phyloP scores from a whole-genome alignment of 2,113 vertebrate genomes.

The Sinocyclocheilus maitianheensis region DNA sequence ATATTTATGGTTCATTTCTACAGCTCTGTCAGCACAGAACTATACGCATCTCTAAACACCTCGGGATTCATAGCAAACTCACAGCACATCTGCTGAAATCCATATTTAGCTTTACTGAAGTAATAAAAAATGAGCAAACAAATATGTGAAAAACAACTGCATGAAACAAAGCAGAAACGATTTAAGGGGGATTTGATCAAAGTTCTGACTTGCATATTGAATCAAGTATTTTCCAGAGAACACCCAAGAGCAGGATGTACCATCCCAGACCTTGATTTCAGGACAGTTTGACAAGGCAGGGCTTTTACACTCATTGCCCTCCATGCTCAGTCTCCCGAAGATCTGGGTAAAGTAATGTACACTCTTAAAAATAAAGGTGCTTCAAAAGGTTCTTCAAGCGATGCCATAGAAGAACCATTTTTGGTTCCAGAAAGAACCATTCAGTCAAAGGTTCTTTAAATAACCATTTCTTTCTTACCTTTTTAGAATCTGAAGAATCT shows the following conservation, averaged over 20 bases:
- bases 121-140: constrained; percentile 28
- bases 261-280: constrained; percentile 16
- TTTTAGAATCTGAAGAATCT: too few species aligned
- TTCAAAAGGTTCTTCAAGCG: too few species aligned
- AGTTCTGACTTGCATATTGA: constrained; percentile 8
- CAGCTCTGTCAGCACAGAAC: not conserved
- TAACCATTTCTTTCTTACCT: too few species aligned
- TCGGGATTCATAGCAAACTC: not conserved
- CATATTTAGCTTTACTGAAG: constrained; percentile 23
- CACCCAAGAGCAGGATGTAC: not conserved
- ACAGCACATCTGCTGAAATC: constrained; percentile 12
- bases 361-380: too few species aligned
- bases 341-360: not conserved
- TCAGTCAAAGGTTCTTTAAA: too few species aligned
- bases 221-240: constrained; percentile 6
- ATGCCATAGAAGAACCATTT: too few species aligned
- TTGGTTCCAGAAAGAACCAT: too few species aligned
- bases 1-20: not conserved
- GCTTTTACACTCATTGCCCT: constrained; percentile 3
- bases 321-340: not conserved
- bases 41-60: constrained; percentile 1
- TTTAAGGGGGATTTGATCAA: constrained; percentile 3
- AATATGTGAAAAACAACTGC: constrained; percentile 22
- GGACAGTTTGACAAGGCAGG: constrained; percentile 3
- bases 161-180: constrained; percentile 23